Conservation (phyloP, 2,888 invertebrate genomes). For the Drymonia ruficornis region DNA sequence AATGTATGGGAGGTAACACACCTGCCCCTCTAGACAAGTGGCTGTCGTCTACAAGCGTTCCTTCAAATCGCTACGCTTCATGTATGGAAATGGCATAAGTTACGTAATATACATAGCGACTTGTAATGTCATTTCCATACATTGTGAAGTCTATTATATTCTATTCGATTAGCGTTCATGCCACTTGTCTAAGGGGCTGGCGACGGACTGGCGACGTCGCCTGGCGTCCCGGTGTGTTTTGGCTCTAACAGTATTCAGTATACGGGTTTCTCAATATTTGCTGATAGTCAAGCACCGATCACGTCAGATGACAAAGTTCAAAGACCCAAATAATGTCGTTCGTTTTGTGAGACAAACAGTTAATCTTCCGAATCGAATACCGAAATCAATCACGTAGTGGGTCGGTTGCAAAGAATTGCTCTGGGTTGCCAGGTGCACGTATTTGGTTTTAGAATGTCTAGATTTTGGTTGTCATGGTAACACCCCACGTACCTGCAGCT, state of each 20-base stretch:
- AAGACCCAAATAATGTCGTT: constrained; percentile 38
- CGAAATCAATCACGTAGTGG: constrained; percentile 50
- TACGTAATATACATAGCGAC: too few relatives aligned
- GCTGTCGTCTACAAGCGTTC: too few relatives aligned
- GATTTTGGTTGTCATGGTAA: background rate
- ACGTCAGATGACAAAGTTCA: constrained; percentile 38
- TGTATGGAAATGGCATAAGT: too few relatives aligned
- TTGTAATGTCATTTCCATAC: too few relatives aligned
- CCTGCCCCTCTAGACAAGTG: too few relatives aligned
- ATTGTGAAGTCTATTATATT: too few relatives aligned
- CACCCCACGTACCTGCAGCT: background rate
- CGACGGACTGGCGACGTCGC: too few relatives aligned
- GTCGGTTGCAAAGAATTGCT: constrained; percentile 39
- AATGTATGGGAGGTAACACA: too few relatives aligned
- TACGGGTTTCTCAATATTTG: constrained; percentile 7
- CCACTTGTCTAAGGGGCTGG: too few relatives aligned
- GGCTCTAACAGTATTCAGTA: constrained; percentile 5
- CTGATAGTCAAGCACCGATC: constrained; percentile 16
- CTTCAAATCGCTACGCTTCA: too few relatives aligned
- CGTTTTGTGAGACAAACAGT: constrained; percentile 35
- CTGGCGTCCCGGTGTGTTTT: too few relatives aligned
- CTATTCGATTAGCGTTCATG: too few relatives aligned
- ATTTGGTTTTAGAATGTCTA: background rate
- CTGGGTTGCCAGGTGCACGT: constrained; percentile 8
- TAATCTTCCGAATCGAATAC: constrained; percentile 34